Evolutionary conservation across 2,113 vertebrate species (phyloP).

Genomic region (Neotoma lepida): DNA sequence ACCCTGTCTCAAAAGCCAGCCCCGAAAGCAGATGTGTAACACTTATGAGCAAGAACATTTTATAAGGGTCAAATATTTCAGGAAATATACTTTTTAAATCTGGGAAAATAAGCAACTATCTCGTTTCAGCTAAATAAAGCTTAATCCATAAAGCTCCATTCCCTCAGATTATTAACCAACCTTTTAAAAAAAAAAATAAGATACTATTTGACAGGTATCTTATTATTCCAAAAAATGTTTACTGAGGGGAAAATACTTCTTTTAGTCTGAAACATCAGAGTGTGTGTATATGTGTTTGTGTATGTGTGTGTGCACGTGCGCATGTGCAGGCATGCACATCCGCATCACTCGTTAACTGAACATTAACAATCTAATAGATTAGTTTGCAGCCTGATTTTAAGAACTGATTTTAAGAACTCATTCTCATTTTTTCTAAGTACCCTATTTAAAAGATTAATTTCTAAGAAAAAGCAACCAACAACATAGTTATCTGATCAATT

Average conservation of each 20-base stretch:
- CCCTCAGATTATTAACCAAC: neutral
- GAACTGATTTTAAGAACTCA: constrained; percentile 41
- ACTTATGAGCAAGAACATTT: constrained; percentile 46
- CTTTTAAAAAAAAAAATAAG: neutral
- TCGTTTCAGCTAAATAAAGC: constrained; percentile 47
- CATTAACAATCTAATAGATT: constrained; percentile 21
- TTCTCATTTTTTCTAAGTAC: constrained; percentile 10
- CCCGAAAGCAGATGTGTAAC: constrained; percentile 9
- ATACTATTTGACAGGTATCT: constrained; percentile 9
- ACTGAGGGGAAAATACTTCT: neutral
- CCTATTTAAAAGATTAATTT: constrained; percentile 3
- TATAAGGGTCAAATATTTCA: constrained; percentile 44
- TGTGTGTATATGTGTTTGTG: neutral
- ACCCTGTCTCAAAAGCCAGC: neutral
- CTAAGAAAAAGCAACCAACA: neutral
- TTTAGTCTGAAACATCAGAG: neutral
- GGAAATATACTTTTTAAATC: constrained; percentile 6
- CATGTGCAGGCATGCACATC: neutral
- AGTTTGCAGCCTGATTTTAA: constrained; percentile 40
- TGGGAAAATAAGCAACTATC: neutral
- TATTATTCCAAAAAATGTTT: neutral
- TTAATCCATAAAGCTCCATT: constrained; percentile 17
- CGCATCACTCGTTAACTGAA: neutral
- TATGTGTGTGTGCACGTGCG: neutral
- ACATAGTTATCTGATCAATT: neutral